phyloP scores from a whole-genome alignment of 2,888 invertebrate genomes.

The Aleiodes leptofemur region DNA sequence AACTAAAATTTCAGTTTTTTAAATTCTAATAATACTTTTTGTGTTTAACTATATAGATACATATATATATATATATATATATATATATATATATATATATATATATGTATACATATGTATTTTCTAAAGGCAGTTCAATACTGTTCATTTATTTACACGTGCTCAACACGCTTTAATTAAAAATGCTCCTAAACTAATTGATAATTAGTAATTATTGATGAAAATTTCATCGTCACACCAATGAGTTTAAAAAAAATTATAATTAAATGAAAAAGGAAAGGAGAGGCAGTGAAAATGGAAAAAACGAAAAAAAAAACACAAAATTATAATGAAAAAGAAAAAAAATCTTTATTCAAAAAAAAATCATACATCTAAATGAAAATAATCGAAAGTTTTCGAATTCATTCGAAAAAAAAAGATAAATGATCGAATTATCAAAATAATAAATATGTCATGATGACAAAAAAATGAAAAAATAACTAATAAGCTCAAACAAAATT shows the following conservation, averaged over 20 bases:
- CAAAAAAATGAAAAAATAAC: conserved; percentile 11
- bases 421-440: conserved; percentile 11
- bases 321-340: conserved; percentile 1
- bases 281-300: not conserved
- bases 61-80: too few relatives aligned
- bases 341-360: conserved; percentile 26
- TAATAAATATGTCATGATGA: conserved; percentile 26
- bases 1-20: too few relatives aligned
- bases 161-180: not conserved
- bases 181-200: not conserved
- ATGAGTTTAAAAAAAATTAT: too few relatives aligned
- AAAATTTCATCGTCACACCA: not conserved
- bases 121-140: not conserved
- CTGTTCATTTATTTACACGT: conserved; percentile 23
- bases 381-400: not conserved
- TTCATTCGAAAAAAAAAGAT: conserved; percentile 1
- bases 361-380: conserved; percentile 16
- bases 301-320: not conserved
- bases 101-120: too few relatives aligned
- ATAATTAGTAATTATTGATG: too few relatives aligned
- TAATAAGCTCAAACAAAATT: conserved; percentile 16
- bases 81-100: not conserved
- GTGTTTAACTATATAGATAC: not conserved
- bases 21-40: not conserved
- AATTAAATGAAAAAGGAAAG: too few relatives aligned